Base-by-base conservation (phyloP, 2,797 vertebrate species). In the Psittacula echo region DNA sequence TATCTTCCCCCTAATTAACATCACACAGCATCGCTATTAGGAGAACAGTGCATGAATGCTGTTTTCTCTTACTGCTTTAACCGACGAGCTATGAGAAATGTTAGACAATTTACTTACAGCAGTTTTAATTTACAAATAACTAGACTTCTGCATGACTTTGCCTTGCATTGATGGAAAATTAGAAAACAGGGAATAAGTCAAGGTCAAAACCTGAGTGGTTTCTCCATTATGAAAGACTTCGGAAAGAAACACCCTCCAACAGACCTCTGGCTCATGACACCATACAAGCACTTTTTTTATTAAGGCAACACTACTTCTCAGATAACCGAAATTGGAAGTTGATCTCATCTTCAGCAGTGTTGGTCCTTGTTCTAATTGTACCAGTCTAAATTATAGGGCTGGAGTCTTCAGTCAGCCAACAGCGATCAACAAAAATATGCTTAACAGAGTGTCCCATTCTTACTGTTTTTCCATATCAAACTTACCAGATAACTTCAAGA, bases 241-340 rank as follows among this genome's bases (percentile, higher is more conserved):
- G 32, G 42, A 79, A 86, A 72, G 53, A 89, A 86, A 92, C 0
- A 2, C 4, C 70, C 54, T 81, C 32, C 30, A 60, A 6, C 11
- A 87, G 67, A 90, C 47, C 72, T 74, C 72, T 92, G 79, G 68
- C 82, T 93, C 42, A 51, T 56, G 73, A 58, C 37, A 90, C 8
- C 50, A 54, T 23, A 75, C 41, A 54, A 15, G 24, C 41, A 32
- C 56, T 82, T 89, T 84, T 67, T 86, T 76, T 71, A 89, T 85
- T 66, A 72, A 58, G 65, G 62, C 45, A 92, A 84, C 61, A 81
- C 34, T 68, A 16, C 45, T 85, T 24, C 81, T 64, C 60, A 84
- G 76, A 76, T 81, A 91, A 90, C 66, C 74, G 51, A 87, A 90
- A 89, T 95, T 58, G 92, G 89, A 91, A 94, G 73, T 83, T 78